These are phyloP conservation scores for Liparis tanakae DNA, from an alignment of 2,797 vertebrate genomes.

Conservation along the genomic window DNA sequence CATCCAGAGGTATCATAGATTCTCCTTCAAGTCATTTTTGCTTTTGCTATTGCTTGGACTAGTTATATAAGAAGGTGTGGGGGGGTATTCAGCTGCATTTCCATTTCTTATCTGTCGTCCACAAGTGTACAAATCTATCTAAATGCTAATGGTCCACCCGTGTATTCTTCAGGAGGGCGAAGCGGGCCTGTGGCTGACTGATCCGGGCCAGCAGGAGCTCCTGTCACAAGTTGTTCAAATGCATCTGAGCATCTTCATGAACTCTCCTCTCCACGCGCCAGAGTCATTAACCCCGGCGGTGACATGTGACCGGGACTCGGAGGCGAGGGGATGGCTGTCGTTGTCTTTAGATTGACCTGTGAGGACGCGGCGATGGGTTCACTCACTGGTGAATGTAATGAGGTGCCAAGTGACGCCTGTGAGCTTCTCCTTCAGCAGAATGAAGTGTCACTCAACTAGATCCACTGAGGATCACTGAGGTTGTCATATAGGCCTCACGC, in stretches of 20 bases:
- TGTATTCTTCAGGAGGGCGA: slow-evolving; percentile 53
- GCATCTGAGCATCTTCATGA: slow-evolving; percentile 53
- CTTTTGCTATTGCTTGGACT: slow-evolving; percentile 29
- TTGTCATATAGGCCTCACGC: slow-evolving; percentile 43
- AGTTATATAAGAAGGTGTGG: slow-evolving; percentile 20
- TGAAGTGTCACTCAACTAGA: slow-evolving; percentile 46
- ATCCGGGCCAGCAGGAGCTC: slow-evolving; percentile 24
- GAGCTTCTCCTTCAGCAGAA: slow-evolving; percentile 3
- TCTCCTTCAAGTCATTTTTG: slow-evolving; percentile 35
- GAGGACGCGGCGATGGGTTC: slow-evolving; percentile 8
- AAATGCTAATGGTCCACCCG: slow-evolving; percentile 75
- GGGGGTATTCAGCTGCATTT: slow-evolving; percentile 42
- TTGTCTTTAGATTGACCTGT: slow-evolving; percentile 38
- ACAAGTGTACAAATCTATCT: slow-evolving; percentile 81
- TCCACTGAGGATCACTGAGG: slow-evolving; percentile 7
- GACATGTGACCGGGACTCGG: slow-evolving; percentile 32
- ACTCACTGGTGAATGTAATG: slow-evolving; percentile 39
- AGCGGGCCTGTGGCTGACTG: slow-evolving; percentile 38
- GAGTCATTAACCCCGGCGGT: slow-evolving; percentile 37
- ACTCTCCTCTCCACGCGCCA: slow-evolving; percentile 4
- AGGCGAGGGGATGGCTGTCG: slow-evolving; percentile 1
- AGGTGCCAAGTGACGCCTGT: slow-evolving; percentile 32
- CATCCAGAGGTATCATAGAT: slow-evolving; percentile 64
- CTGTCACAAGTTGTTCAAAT: slow-evolving; percentile 52
- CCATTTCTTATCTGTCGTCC: slow-evolving; percentile 62